phyloP scores from a whole-genome alignment of 2,113 vertebrate genomes.

The Pterocles burchelli region DNA sequence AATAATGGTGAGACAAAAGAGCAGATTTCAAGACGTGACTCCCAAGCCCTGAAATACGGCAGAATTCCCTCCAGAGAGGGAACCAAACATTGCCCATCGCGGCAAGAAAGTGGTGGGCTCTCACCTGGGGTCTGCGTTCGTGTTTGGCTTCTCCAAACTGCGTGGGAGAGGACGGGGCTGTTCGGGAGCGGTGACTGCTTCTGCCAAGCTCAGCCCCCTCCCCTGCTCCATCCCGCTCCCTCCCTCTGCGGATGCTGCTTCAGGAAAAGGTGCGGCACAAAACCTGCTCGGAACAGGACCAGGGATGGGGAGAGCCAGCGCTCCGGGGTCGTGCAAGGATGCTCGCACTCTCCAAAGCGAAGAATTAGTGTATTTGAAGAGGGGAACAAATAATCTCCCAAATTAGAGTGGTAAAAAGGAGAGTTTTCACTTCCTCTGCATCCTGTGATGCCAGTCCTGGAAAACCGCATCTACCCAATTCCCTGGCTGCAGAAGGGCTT shows the following conservation, averaged over 20 bases:
- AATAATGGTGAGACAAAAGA: not conserved
- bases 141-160: not conserved
- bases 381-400: not conserved
- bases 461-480: not conserved
- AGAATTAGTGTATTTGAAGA: accelerated
- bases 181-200: not conserved
- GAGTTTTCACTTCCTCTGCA: not conserved
- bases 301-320: accelerated
- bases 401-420: not conserved
- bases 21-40: not conserved
- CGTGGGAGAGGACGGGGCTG: accelerated
- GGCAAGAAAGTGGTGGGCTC: not conserved
- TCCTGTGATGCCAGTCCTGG: accelerated
- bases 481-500: not conserved
- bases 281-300: not conserved
- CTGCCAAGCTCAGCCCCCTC: accelerated
- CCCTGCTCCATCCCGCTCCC: accelerated
- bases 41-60: not conserved
- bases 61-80: not conserved
- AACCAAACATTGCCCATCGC: accelerated
- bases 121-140: too few species aligned
- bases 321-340: not conserved
- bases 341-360: not conserved
- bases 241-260: not conserved
- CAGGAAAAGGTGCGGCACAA: not conserved